phyloP scores from a whole-genome alignment of 2,113 vertebrate genomes.

The Thryonomys swinderianus region DNA sequence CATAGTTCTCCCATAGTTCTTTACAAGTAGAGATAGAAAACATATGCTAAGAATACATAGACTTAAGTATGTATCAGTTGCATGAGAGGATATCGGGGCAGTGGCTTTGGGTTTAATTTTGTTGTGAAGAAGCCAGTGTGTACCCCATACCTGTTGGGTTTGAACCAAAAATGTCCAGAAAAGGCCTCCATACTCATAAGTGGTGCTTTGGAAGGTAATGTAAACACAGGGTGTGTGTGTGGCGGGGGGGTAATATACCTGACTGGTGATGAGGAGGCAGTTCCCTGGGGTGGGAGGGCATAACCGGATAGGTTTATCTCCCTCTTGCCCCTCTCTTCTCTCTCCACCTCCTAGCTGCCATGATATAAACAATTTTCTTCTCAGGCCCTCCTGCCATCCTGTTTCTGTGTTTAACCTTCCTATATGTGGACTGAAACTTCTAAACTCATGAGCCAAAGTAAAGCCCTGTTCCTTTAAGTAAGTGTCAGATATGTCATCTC shows the following conservation, averaged over 20 bases:
- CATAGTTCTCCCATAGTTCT: background rate
- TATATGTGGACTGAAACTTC: background rate
- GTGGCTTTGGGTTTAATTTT: slow-evolving; percentile 31
- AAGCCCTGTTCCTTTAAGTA: background rate
- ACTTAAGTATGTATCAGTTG: background rate
- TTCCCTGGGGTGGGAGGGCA: background rate
- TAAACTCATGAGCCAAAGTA: background rate
- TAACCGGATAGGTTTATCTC: background rate
- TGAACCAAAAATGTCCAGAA: background rate
- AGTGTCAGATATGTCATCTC: background rate
- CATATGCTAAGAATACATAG: background rate
- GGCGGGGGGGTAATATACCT: background rate
- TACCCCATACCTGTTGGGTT: background rate
- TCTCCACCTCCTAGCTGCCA: background rate
- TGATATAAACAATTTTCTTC: background rate
- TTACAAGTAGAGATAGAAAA: background rate
- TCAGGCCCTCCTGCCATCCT: background rate
- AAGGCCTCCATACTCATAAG: background rate
- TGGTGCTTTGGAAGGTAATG: background rate
- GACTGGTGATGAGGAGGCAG: background rate
- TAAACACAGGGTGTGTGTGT: background rate
- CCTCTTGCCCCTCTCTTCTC: background rate
- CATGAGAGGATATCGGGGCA: background rate
- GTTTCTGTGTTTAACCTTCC: background rate
- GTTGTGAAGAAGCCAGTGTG: background rate